A percentile compares a stretch with the other conserved stretches of the same genome.
Evolutionary conservation across 2,113 vertebrate species (phyloP).

Genomic region (Trematocara variabile): DNA sequence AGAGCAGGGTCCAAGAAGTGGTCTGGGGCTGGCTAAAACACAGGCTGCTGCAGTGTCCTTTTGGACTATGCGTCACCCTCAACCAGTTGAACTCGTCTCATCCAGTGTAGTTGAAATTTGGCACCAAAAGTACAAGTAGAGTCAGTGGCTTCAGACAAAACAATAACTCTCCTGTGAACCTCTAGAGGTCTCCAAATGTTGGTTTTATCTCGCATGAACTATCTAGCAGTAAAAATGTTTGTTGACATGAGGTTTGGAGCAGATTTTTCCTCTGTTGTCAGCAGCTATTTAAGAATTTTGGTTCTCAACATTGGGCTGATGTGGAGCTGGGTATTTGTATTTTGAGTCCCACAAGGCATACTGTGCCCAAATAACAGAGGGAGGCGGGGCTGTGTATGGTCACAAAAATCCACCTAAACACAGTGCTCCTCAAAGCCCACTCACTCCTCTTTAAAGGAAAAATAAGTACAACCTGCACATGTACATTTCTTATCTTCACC

Average conservation of each 20-base stretch:
- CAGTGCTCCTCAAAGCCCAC: background rate
- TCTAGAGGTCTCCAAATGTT: background rate
- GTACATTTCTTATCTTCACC: background rate
- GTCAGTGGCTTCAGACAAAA: background rate
- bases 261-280: background rate
- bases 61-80: background rate
- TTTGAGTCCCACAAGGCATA: background rate
- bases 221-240: background rate
- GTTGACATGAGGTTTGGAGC: background rate
- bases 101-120: background rate
- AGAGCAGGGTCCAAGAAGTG: background rate
- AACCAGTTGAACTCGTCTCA: background rate
- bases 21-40: background rate
- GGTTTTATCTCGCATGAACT: background rate
- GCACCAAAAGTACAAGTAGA: background rate
- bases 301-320: background rate
- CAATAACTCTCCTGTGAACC: rapidly evolving
- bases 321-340: background rate
- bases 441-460: background rate
- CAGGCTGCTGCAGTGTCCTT: background rate
- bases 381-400: background rate
- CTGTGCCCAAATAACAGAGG: background rate
- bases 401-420: background rate
- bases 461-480: background rate
- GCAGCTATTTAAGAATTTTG: background rate